Conservation (phyloP, 2,888 invertebrate genomes). For the Cistogaster globosa region DNA sequence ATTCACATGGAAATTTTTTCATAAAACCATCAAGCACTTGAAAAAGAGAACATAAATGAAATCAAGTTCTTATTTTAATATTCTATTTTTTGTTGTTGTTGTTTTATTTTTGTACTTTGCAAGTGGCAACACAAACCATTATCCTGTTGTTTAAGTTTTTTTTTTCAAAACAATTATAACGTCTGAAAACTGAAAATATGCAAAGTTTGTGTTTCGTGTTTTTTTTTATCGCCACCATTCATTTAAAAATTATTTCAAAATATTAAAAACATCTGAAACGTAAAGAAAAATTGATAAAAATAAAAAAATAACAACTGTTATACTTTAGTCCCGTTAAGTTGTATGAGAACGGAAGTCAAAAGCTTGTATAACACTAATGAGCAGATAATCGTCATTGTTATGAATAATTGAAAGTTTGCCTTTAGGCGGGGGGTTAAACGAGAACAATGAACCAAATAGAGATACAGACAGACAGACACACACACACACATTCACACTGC, state of each 20-base stretch:
- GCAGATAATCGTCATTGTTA: constrained; percentile 70
- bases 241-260: constrained; percentile 25
- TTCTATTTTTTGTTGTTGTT: neutral
- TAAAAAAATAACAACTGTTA: constrained; percentile 53
- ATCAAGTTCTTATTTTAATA: constrained; percentile 43
- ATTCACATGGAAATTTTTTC: constrained; percentile 68
- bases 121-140: constrained; percentile 67
- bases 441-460: constrained; percentile 26
- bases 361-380: constrained; percentile 70
- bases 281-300: neutral
- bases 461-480: neutral
- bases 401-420: constrained; percentile 51
- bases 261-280: neutral
- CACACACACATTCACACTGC: neutral
- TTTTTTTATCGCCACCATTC: constrained; percentile 47
- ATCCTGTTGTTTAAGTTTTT: constrained; percentile 60
- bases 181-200: constrained; percentile 60
- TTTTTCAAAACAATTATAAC: constrained; percentile 58
- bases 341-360: constrained; percentile 61
- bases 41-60: constrained; percentile 58
- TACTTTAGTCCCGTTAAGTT: constrained; percentile 36
- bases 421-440: constrained; percentile 58
- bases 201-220: constrained; percentile 38
- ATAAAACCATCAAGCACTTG: constrained; percentile 59
- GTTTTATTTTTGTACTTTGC: constrained; percentile 36